Conservation (phyloP, 2,113 vertebrate genomes). For the Dendrocopos noguchii region DNA sequence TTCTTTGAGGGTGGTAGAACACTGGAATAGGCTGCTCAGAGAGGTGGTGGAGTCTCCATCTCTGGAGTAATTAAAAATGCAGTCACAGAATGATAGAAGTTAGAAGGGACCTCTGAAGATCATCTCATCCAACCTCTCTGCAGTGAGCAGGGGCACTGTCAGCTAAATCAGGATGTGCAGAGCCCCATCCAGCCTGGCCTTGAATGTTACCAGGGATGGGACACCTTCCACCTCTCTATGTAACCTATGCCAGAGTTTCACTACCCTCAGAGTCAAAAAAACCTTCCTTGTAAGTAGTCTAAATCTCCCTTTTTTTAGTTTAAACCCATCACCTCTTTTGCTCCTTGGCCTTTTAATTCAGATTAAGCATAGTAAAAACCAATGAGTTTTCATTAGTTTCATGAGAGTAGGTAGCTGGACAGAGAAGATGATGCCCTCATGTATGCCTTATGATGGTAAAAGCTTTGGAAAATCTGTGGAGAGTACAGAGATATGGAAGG, state of each 20-base stretch:
- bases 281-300: not conserved
- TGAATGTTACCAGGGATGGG: not conserved
- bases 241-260: not conserved
- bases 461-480: not conserved
- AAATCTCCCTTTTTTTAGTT: not conserved
- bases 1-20: too few relatives aligned
- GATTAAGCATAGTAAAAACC: not conserved
- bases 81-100: not conserved
- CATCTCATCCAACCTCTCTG: not conserved
- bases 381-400: not conserved
- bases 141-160: not conserved
- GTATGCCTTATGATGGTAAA: not conserved
- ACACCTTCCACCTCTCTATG: not conserved
- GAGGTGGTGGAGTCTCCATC: too few relatives aligned
- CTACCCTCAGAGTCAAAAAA: not conserved
- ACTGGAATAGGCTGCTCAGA: too few relatives aligned
- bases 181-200: not conserved
- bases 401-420: not conserved
- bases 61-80: not conserved
- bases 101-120: not conserved
- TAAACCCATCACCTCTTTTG: not conserved
- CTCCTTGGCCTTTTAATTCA: not conserved
- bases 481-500: not conserved
- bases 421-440: not conserved
- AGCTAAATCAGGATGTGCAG: not conserved